Conservation (phyloP, 2,888 invertebrate species). For the Panzeria rudis region DNA sequence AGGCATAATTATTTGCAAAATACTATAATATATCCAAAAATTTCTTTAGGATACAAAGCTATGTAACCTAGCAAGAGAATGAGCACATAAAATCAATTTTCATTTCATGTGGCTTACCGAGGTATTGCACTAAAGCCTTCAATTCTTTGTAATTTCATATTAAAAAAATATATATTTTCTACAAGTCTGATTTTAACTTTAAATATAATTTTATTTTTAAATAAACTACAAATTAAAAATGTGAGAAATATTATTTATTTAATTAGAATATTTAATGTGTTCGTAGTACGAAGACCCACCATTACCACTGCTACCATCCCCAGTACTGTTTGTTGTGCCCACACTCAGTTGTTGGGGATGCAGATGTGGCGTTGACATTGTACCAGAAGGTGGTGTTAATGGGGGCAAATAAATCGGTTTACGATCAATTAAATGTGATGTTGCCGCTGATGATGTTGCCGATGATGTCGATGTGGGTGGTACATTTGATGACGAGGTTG, state of each 20-base stretch:
- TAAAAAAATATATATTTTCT: not conserved
- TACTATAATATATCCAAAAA: no score
- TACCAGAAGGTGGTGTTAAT: constrained; percentile 79
- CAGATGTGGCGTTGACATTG: constrained; percentile 76
- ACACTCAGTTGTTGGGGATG: constrained; percentile 74
- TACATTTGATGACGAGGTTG: constrained; percentile 73
- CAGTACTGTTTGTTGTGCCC: constrained; percentile 69
- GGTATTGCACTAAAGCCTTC: no score
- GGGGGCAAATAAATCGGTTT: constrained; percentile 81
- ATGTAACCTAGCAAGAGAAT: no score
- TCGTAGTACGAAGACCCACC: constrained; percentile 77
- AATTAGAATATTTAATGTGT: constrained; percentile 80
- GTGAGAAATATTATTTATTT: constrained; percentile 36
- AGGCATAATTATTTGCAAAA: no score
- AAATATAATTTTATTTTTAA: constrained; percentile 8
- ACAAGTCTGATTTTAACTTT: not conserved
- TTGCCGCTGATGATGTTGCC: constrained; percentile 68
- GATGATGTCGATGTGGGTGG: constrained; percentile 75
- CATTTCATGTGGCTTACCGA: no score
- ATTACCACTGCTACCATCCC: constrained; percentile 42
- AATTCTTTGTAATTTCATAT: not conserved
- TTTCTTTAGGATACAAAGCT: no score
- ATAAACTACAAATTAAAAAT: not conserved
- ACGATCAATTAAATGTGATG: constrained; percentile 79
- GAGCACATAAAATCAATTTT: no score